phyloP scores from a whole-genome alignment of 2,113 vertebrate genomes.

The Caracal caracal region DNA sequence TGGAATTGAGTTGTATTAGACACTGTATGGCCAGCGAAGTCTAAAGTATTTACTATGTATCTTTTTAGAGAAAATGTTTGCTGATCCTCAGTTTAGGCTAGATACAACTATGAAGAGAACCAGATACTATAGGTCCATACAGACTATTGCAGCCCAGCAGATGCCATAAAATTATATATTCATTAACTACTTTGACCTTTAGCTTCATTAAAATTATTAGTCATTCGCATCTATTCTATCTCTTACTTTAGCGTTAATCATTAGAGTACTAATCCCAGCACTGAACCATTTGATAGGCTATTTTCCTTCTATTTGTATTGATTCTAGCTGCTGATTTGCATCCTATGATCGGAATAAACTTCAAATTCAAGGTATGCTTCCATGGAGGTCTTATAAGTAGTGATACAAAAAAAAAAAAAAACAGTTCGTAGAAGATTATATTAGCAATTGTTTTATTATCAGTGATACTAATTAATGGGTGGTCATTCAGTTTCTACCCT shows the following conservation, averaged over 20 bases:
- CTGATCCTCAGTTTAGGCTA: background rate
- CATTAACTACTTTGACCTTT: fast-evolving
- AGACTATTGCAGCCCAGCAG: fast-evolving
- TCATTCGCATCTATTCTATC: fast-evolving
- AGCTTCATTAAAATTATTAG: fast-evolving
- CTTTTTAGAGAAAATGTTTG: background rate
- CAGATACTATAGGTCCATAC: fast-evolving
- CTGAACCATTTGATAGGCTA: fast-evolving
- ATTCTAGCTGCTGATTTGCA: background rate
- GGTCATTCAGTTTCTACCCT: fast-evolving
- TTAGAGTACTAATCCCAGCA: fast-evolving
- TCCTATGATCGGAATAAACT: background rate
- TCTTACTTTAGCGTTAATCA: fast-evolving
- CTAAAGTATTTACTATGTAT: background rate
- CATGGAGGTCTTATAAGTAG: fast-evolving
- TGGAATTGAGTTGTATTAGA: background rate
- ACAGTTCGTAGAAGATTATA: fast-evolving
- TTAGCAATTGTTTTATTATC: fast-evolving
- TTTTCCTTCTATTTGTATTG: background rate
- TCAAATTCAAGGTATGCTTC: background rate
- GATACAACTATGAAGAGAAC: fast-evolving
- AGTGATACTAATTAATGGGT: fast-evolving
- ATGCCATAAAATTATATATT: fast-evolving
- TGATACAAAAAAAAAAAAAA: background rate
- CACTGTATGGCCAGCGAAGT: background rate